phyloP scores from a whole-genome alignment of 1,140 invertebrate genomes.

The Magallana gigas region DNA sequence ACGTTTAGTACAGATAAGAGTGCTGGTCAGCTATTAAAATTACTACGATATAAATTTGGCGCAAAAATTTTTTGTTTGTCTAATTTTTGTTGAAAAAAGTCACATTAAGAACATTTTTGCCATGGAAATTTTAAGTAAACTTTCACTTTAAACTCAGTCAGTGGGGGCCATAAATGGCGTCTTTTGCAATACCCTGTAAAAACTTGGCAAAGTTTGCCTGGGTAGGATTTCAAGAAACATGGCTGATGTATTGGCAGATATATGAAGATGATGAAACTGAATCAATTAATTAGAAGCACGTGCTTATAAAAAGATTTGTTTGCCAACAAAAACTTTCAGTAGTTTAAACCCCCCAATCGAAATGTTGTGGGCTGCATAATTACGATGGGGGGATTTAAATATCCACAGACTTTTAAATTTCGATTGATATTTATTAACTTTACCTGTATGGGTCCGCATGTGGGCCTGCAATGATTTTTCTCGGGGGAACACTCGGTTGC shows the following conservation, averaged over 20 bases:
- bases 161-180: slow-evolving; percentile 12
- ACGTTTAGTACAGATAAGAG: slow-evolving; percentile 15
- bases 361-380: slow-evolving; percentile 20
- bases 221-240: not conserved
- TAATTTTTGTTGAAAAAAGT: not conserved
- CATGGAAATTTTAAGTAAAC: not conserved
- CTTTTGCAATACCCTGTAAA: slow-evolving; percentile 20
- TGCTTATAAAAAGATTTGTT: slow-evolving; percentile 1
- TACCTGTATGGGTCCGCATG: slow-evolving; percentile 89
- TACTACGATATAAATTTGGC: too few relatives aligned
- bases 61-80: not conserved
- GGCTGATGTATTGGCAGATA: not conserved
- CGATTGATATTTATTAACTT: slow-evolving; percentile 52
- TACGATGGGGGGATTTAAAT: slow-evolving; percentile 44
- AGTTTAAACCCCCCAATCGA: slow-evolving; percentile 30
- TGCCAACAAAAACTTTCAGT: slow-evolving; percentile 28
- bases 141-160: not conserved
- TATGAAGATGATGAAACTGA: slow-evolving; percentile 18
- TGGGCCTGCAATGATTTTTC: slow-evolving; percentile 92
- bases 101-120: not conserved
- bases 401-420: slow-evolving; percentile 49
- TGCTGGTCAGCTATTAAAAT: not conserved
- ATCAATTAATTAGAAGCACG: slow-evolving; percentile 29
- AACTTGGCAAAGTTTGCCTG: not conserved
- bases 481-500: slow-evolving; percentile 88